phyloP scores from a whole-genome alignment of 2,888 invertebrate species.

The Protophormia terraenovae region DNA sequence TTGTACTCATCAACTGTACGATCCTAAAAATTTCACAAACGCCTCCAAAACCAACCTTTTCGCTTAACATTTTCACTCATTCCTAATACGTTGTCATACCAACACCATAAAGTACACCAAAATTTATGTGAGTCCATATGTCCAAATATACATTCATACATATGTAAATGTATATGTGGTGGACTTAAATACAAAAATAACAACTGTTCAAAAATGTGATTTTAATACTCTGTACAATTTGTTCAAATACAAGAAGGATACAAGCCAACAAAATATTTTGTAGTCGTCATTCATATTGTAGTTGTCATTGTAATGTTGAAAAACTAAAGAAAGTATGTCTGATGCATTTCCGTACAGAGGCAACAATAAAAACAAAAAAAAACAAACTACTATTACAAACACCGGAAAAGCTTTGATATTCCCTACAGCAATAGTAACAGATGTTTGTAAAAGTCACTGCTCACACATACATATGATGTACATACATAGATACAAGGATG shows the following conservation, averaged over 20 bases:
- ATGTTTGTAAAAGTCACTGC: slow-evolving; percentile 57
- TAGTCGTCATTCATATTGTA: slow-evolving; percentile 1
- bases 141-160: not conserved
- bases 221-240: slow-evolving; percentile 61
- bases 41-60: not conserved
- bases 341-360: slow-evolving; percentile 58
- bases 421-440: slow-evolving; percentile 61
- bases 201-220: slow-evolving; percentile 64
- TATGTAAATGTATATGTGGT: not conserved
- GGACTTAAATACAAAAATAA: slow-evolving; percentile 41
- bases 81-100: slow-evolving; percentile 35
- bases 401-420: slow-evolving; percentile 66
- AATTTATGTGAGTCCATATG: slow-evolving; percentile 21
- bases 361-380: slow-evolving; percentile 6
- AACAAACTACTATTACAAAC: slow-evolving; percentile 45
- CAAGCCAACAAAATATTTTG: slow-evolving; percentile 48
- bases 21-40: not conserved
- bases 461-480: not conserved
- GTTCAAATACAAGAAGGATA: slow-evolving; percentile 50
- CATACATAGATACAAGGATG: not conserved
- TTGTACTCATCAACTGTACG: not conserved
- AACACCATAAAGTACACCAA: slow-evolving; percentile 31
- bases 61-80: slow-evolving; percentile 9
- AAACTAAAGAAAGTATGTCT: slow-evolving; percentile 60
- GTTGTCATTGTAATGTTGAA: slow-evolving; percentile 41